Conservation (phyloP, 2,888 invertebrate species). For the Poecilus cupreus region DNA sequence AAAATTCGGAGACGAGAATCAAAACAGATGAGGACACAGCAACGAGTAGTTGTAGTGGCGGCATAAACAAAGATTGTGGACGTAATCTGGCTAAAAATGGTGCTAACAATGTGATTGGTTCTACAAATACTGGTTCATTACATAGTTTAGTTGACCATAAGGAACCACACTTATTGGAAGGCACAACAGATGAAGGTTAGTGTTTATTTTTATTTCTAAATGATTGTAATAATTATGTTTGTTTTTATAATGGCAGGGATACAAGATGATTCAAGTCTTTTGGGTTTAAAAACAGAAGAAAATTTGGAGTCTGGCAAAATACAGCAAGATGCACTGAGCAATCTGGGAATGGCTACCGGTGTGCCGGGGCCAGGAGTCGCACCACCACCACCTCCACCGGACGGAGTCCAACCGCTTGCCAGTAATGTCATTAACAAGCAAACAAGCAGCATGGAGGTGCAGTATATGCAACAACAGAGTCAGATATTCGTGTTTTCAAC, state of each 20-base stretch:
- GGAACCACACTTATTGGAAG: conserved; percentile 52
- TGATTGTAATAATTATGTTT: background rate
- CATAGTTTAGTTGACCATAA: conserved; percentile 64
- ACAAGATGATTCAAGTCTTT: conserved; percentile 62
- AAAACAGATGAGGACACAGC: conserved; percentile 71
- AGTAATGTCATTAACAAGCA: conserved; percentile 88
- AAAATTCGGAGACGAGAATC: conserved; percentile 62
- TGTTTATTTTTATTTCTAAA: background rate
- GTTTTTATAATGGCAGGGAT: conserved; percentile 14
- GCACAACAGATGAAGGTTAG: conserved; percentile 41
- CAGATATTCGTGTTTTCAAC: conserved; percentile 99
- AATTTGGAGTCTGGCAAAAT: conserved; percentile 69
- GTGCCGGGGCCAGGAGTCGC: conserved; percentile 64
- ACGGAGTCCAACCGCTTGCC: conserved; percentile 83
- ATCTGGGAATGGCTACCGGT: conserved; percentile 62
- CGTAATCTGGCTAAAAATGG: conserved; percentile 71
- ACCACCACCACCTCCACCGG: conserved; percentile 73
- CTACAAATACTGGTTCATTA: conserved; percentile 71
- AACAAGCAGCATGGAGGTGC: conserved; percentile 88
- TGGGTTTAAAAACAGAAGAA: conserved; percentile 71
- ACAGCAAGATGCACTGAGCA: conserved; percentile 69
- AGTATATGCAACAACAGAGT: conserved; percentile 96
- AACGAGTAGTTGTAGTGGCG: conserved; percentile 66
- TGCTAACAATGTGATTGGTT: conserved; percentile 69
- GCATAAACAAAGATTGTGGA: conserved; percentile 70